Percentiles rank a stretch among this genome's conserved stretches.
Evolutionary conservation across 2,888 invertebrate species (phyloP).

Genomic region (Syrphus vitripennis): DNA sequence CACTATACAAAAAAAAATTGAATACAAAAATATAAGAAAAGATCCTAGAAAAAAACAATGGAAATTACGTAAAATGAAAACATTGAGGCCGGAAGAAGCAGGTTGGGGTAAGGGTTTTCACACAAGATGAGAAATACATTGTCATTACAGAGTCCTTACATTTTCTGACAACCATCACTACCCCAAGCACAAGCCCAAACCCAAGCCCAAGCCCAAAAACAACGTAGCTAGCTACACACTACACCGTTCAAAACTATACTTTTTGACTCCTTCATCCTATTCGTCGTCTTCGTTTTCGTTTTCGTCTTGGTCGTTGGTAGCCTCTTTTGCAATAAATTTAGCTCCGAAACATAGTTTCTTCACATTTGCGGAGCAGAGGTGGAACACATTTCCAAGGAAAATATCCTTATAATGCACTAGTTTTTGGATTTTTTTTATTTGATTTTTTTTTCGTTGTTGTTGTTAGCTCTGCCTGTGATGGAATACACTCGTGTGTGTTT

Average conservation of each 20-base stretch:
- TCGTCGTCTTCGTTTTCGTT: not conserved
- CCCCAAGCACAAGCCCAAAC: not conserved
- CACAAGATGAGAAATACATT: slow-evolving; percentile 58
- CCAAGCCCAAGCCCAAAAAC: not conserved
- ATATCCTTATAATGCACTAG: slow-evolving; percentile 53
- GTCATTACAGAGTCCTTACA: slow-evolving; percentile 64
- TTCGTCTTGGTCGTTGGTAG: not conserved
- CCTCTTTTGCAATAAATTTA: slow-evolving; percentile 48
- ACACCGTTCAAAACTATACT: slow-evolving; percentile 45
- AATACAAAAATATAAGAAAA: slow-evolving; percentile 6
- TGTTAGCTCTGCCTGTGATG: not conserved
- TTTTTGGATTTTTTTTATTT: slow-evolving; percentile 1
- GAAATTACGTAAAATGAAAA: slow-evolving; percentile 41
- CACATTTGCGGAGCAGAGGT: slow-evolving; percentile 22
- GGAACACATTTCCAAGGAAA: slow-evolving; percentile 23
- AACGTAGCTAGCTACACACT: too few species aligned
- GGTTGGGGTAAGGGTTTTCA: not conserved
- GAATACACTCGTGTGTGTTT: slow-evolving; percentile 27
- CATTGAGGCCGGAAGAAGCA: slow-evolving; percentile 19
- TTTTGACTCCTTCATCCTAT: slow-evolving; percentile 34
- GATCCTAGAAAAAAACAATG: slow-evolving; percentile 31
- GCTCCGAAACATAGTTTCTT: slow-evolving; percentile 46
- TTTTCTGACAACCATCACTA: slow-evolving; percentile 45
- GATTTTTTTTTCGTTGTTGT: not conserved
- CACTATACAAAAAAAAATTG: slow-evolving; percentile 23